Evolutionary conservation across 1,140 invertebrate genomes (phyloP).

Genomic region (Anoplophora glabripennis): DNA sequence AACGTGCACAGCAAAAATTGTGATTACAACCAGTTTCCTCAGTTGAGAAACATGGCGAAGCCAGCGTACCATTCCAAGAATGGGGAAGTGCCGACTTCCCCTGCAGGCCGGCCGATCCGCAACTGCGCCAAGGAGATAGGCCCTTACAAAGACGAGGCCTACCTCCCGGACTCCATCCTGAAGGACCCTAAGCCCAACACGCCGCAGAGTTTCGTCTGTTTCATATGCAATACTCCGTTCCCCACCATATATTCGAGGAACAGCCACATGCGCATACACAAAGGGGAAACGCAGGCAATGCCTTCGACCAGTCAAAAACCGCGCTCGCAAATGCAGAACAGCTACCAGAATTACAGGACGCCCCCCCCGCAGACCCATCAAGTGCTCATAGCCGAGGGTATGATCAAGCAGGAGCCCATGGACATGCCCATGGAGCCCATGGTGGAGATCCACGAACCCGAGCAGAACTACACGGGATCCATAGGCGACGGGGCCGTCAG

Average conservation of each 20-base stretch:
- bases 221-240: constrained; percentile 44
- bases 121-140: constrained; percentile 40
- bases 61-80: constrained; percentile 21
- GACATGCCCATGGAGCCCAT: constrained; percentile 39
- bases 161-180: constrained; percentile 22
- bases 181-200: constrained; percentile 20
- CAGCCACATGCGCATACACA: constrained; percentile 47
- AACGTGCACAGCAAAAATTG: constrained; percentile 45
- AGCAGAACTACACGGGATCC: constrained; percentile 13
- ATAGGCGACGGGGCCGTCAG: constrained; percentile 38
- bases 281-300: constrained; percentile 25
- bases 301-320: background rate
- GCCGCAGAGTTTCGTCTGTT: constrained; percentile 36
- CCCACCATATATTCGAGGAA: constrained; percentile 45
- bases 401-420: constrained; percentile 42
- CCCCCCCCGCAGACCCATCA: constrained; percentile 18
- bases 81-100: constrained; percentile 28
- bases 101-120: constrained; percentile 36
- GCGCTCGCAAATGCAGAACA: background rate
- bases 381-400: constrained; percentile 12
- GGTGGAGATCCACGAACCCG: constrained; percentile 45
- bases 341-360: background rate
- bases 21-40: constrained; percentile 28
- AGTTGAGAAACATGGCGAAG: constrained; percentile 3
- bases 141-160: constrained; percentile 35